Percentiles rank a stretch among this genome's conserved stretches.
Conservation (phyloP, 2,888 invertebrate species). For the Pemphredon lugubris region DNA sequence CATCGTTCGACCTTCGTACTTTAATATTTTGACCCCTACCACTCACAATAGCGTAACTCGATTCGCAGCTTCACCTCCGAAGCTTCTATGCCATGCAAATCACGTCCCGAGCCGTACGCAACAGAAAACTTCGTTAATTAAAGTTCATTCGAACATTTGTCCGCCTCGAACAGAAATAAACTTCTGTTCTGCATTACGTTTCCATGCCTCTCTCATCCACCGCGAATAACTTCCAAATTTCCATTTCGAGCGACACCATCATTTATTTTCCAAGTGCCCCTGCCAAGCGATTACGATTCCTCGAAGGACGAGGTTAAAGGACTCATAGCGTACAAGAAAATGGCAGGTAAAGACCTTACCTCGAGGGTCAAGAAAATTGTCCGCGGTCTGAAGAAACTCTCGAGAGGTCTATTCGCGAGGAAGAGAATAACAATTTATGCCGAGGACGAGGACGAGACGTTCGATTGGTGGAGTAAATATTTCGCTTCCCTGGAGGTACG, state of each 20-base stretch:
- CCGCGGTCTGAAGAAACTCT: slow-evolving; percentile 51
- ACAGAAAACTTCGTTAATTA: slow-evolving; percentile 46
- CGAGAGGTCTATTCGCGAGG: slow-evolving; percentile 5
- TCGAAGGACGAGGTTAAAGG: slow-evolving; percentile 68
- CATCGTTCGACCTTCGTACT: too few species aligned
- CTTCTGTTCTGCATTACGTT: background rate
- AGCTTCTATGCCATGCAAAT: too few species aligned
- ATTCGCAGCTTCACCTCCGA: too few species aligned
- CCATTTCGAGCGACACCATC: too few species aligned
- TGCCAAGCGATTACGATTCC: slow-evolving; percentile 65
- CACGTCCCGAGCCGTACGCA: slow-evolving; percentile 6
- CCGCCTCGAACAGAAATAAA: background rate
- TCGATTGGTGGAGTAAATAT: slow-evolving; percentile 84
- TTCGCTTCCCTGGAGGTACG: slow-evolving; percentile 81
- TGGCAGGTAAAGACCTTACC: slow-evolving; percentile 43
- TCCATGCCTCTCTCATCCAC: too few species aligned
- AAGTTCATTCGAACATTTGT: slow-evolving; percentile 28
- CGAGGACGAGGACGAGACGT: slow-evolving; percentile 76
- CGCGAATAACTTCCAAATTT: background rate
- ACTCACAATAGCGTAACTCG: too few species aligned
- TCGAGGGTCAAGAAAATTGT: slow-evolving; percentile 53
- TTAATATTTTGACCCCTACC: too few species aligned
- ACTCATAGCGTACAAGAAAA: slow-evolving; percentile 69
- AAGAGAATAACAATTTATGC: slow-evolving; percentile 28
- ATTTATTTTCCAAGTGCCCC: slow-evolving; percentile 57